Percentiles rank a stretch among this genome's conserved stretches.
Conservation (phyloP, 92 coral and sea anemone species). For the Palythoa grandis region DNA sequence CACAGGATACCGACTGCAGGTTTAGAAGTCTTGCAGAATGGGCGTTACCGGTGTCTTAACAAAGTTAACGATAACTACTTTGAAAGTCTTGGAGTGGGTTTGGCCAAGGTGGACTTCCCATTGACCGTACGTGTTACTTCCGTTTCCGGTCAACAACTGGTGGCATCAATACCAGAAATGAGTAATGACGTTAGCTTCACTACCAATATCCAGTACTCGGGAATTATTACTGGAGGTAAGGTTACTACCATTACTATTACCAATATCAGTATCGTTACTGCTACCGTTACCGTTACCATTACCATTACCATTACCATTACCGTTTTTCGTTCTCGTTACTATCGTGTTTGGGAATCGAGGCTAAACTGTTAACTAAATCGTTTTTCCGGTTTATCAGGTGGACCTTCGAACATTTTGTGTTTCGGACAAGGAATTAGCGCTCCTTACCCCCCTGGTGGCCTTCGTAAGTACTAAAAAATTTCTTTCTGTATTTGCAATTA, state of each 20-base stretch:
- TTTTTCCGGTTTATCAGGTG: not conserved
- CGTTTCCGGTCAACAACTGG: conserved; percentile 74
- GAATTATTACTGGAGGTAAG: conserved; percentile 66
- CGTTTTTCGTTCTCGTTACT: no score
- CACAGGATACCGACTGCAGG: conserved; percentile 88
- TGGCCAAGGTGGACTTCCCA: conserved; percentile 68
- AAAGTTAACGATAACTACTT: conserved; percentile 76
- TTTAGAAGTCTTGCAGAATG: conserved; percentile 66
- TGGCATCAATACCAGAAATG: conserved; percentile 59
- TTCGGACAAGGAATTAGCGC: conserved; percentile 39
- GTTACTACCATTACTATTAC: no score
- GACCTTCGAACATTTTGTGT: conserved; percentile 29
- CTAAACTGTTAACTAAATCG: not conserved
- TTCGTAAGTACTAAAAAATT: conserved; percentile 19
- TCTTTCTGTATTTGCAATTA: not conserved
- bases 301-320: no score
- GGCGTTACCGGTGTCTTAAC: conserved; percentile 70
- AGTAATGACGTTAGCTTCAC: conserved; percentile 71
- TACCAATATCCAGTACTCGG: conserved; percentile 66
- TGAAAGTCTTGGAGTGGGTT: conserved; percentile 61
- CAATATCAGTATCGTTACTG: no score
- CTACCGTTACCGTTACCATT: no score
- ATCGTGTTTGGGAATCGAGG: no score
- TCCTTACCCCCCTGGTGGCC: conserved; percentile 31
- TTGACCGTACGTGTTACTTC: conserved; percentile 80